Evolutionary conservation across 2,113 vertebrate species (phyloP), one percentile per base, ranked within the genome.

Genomic region (Engraulis encrasicolus): DNA sequence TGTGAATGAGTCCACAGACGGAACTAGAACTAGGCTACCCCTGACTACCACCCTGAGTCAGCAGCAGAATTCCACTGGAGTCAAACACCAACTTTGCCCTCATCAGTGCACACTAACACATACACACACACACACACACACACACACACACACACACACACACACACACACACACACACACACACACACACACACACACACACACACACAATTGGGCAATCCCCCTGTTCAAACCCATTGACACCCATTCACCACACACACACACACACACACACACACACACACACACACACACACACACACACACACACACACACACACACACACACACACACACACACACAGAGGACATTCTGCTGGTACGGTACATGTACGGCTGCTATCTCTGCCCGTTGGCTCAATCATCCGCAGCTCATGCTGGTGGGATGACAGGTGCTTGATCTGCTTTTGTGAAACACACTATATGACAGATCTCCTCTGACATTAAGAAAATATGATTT

Each of bases 1-100:
- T 90, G 91, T 93, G 90, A 94, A 91, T 94, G 87, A 93, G 91
- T 92, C 89, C 91, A 93, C 90, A 91, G 90, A 93, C 89, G 78
- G 91, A 92, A 90, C 92, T 88, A 90, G 91, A 92, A 90, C 92
- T 88, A 90, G 92, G 89, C 86, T 80, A 34, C 82, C 88, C 91
- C 87, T 93, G 92, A 94, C 92, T 94, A 93, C 92, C 91, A 79
- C 89, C 92, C 92, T 94, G 94, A 94, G 90, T 94, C 94, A 95
- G 94, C 92, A 88, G 91, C 88, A 89, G 86, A 94, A 95, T 95
- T 95, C 94, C 94, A 92, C 82, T 91, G 91, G 93, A 94, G 94
- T 94, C 94, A 93, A 93, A 90, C 88, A 87, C 92, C 90, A 91
- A 90, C 90, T 93, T 92, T 92, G 91, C 89, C 89, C 92, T 87